Evolutionary conservation across 2,888 invertebrate species (phyloP).

Genomic region (Epirrhoe tristata): DNA sequence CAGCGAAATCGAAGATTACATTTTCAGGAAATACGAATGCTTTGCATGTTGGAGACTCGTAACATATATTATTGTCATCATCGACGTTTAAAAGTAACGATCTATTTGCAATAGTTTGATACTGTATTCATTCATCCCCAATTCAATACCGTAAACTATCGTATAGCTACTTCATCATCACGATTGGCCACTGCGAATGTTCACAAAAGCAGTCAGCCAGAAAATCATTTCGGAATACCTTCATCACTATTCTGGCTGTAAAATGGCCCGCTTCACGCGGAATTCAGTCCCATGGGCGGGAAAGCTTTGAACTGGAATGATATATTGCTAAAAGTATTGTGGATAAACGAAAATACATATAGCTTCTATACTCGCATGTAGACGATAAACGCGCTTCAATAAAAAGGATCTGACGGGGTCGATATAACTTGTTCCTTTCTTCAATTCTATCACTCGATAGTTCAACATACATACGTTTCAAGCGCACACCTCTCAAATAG

Average conservation of each 20-base stretch:
- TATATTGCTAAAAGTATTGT: constrained; percentile 48
- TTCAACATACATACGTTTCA: too few relatives aligned
- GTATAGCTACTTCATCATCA: background rate
- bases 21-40: constrained; percentile 7
- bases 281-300: constrained; percentile 43
- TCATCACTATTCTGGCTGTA: constrained; percentile 39
- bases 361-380: background rate
- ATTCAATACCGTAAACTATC: background rate
- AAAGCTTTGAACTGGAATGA: constrained; percentile 48
- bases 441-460: too few relatives aligned
- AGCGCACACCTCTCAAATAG: too few relatives aligned
- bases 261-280: constrained; percentile 43
- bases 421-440: too few relatives aligned
- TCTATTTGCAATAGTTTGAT: background rate
- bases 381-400: background rate
- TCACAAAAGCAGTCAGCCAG: constrained; percentile 7
- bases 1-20: background rate
- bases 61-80: background rate
- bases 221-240: constrained; percentile 44
- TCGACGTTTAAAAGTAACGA: background rate
- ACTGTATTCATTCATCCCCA: background rate
- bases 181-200: background rate
- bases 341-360: constrained; percentile 8
- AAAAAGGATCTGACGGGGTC: background rate
- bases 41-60: background rate